Base-by-base conservation (phyloP, 1,140 invertebrate species). In the Bathynomus jamesi region DNA sequence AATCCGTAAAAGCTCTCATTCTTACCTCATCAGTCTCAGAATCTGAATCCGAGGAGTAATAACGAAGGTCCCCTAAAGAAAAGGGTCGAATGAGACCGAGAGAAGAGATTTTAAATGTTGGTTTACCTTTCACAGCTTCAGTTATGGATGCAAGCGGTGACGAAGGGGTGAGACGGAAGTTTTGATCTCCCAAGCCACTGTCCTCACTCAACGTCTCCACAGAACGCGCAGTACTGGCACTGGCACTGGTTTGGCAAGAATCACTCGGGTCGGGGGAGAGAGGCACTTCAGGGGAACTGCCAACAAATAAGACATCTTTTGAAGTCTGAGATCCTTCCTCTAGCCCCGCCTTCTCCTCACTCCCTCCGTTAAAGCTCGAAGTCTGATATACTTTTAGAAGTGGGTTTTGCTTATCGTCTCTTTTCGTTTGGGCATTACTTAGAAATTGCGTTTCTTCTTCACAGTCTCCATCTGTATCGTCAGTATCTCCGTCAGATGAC, bases 61-160 rank as follows among this genome's bases (percentile, higher is more conserved):
- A 11, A 17, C 71, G 67, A 5, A 73, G 46, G 29, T 73, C 71
- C 10, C 71, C 71, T 60, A 61, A 69, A 17, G 71, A 73, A 53
- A 27, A 63, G 25, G 71, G 61, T 7, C 67, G 32, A 27, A 62
- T 46, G 4, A 73, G 62, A 17, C 61, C 62, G 21, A 63, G 46
- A 13, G 65, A 62, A 31, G 32, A 67, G 13, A 27, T n/a, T n/a
- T n/a, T n/a, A n/a, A n/a, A n/a, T n/a, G n/a, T n/a, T n/a, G n/a
- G n/a, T n/a, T n/a, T n/a, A n/a, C n/a, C n/a, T n/a, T n/a, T n/a
- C n/a, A n/a, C n/a, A n/a, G n/a, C n/a, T n/a, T n/a, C n/a, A n/a
- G n/a, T n/a, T n/a, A n/a, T n/a, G n/a, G n/a, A n/a, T n/a, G n/a
- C n/a, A n/a, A n/a, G n/a, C n/a, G n/a, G n/a, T n/a, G n/a, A n/a